Evolutionary conservation across 2,113 vertebrate species (phyloP), one percentile per base, ranked within the genome.

Genomic region (Charina bottae): DNA sequence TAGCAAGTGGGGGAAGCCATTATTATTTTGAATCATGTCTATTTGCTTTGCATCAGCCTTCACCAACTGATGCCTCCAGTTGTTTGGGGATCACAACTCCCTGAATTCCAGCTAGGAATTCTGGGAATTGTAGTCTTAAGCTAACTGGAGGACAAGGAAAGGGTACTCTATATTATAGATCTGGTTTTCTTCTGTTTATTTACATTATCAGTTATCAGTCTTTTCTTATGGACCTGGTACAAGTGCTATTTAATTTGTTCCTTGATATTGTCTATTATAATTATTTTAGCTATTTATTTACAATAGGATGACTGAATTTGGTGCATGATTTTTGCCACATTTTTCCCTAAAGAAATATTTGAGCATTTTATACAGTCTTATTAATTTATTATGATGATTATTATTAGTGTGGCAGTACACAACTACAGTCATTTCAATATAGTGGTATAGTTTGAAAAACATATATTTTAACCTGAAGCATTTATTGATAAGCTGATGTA

Each of bases 261-360:
- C 92, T 95, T 93, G 95, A 26, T 93, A 92, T 83, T 93, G 87
- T 93, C 94, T 95, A 94, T 93, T 92, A 83, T 93, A 96, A 90
- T 86, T 86, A 54, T 85, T 86, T 91, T 93, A 88, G 55, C 96
- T 97, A 97, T 97, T 98, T 97, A 97, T 97, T 97, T 96, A 92
- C 94, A 93, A 53, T 92, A 95, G 86, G 89, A 91, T 95, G 84
- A 91, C 89, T 90, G 91, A 95, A 60, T 94, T 89, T 91, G 56
- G 46, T 90, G 54, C 93, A 91, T 90, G 93, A 94, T 93, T 95
- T 91, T 94, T 85, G 53, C 60, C 68, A 72, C 89, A 93, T 92
- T 95, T 93, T 60, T 26, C 37, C 37, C 42, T 93, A 95, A 96
- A 95, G 89, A 96, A 93, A 93, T 97, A 93, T 96, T 96, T 96